Percentiles rank a stretch among this genome's conserved stretches.
Conservation (phyloP, 2,888 invertebrate genomes). For the Plutella xylostella region DNA sequence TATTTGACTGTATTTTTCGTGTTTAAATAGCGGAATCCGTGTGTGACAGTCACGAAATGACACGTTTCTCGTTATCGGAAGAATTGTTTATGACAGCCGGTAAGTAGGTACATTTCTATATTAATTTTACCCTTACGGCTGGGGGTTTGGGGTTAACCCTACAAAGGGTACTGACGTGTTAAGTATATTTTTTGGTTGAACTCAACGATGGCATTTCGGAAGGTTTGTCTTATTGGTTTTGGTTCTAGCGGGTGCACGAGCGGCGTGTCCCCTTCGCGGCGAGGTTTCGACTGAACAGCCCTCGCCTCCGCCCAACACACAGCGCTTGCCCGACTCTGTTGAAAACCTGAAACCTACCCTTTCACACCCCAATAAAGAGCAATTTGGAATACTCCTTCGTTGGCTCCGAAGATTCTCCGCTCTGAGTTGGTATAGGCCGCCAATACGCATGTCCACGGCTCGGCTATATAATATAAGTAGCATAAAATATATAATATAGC, state of each 20-base stretch:
- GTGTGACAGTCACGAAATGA: slow-evolving; percentile 28
- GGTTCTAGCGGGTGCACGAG: slow-evolving; percentile 46
- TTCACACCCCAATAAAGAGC: slow-evolving; percentile 23
- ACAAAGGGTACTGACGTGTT: slow-evolving; percentile 30
- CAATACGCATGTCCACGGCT: slow-evolving; percentile 68
- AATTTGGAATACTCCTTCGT: slow-evolving; percentile 25
- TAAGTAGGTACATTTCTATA: slow-evolving; percentile 10
- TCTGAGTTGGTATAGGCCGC: slow-evolving; percentile 57
- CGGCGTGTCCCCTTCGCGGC: slow-evolving; percentile 53
- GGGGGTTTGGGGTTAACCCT: not conserved
- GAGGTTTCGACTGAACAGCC: slow-evolving; percentile 64
- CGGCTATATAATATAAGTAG: slow-evolving; percentile 27
- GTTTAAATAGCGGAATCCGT: slow-evolving; percentile 13
- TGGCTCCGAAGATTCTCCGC: slow-evolving; percentile 58
- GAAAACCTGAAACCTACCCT: slow-evolving; percentile 28
- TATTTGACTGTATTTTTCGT: too few relatives aligned
- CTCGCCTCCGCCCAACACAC: slow-evolving; percentile 66
- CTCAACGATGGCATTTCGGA: slow-evolving; percentile 48
- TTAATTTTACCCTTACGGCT: too few relatives aligned
- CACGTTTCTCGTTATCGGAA: slow-evolving; percentile 44
- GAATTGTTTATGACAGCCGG: slow-evolving; percentile 41
- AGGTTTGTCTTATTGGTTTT: slow-evolving; percentile 51
- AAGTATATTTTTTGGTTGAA: slow-evolving; percentile 34
- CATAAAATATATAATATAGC: slow-evolving; percentile 57
- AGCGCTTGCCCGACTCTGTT: slow-evolving; percentile 54